These are phyloP conservation scores for Apogon hyalosoma DNA, from an alignment of 2,797 vertebrate genomes.

Conservation along the genomic window DNA sequence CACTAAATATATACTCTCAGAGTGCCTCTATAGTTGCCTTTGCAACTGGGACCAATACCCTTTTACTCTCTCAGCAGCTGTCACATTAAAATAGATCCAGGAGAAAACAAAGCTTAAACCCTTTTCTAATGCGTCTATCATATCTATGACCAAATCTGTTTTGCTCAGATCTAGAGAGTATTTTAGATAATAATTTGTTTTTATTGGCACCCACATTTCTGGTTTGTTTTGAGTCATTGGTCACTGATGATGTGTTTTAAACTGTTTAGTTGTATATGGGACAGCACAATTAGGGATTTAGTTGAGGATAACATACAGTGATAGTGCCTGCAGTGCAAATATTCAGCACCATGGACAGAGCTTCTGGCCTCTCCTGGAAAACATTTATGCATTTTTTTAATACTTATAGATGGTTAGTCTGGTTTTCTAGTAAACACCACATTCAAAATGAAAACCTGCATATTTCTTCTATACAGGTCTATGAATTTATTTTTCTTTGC, in stretches of 20 bases:
- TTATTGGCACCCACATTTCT: conserved; percentile 18
- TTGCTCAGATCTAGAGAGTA: conserved; percentile 12
- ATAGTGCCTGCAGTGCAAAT: neutral
- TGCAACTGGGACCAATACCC: conserved; percentile 19
- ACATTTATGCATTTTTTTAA: no score
- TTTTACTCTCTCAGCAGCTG: conserved; percentile 18
- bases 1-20: no score
- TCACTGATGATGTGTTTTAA: conserved; percentile 43
- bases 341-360: conserved; percentile 53
- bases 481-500: neutral
- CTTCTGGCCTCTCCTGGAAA: no score
- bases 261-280: neutral
- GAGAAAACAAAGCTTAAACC: conserved; percentile 43
- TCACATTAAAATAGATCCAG: conserved; percentile 41
- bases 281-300: neutral
- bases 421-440: neutral
- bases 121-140: conserved; percentile 5
- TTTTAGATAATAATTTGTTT: conserved; percentile 24
- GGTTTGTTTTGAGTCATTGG: conserved; percentile 25
- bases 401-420: no score
- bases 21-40: conserved; percentile 17
- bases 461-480: neutral
- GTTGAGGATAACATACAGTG: neutral
- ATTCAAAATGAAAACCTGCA: neutral
- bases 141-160: conserved; percentile 20